Conservation (phyloP, 35 echinoderm and acorn worm genomes). For the Lytechinus variegatus region DNA sequence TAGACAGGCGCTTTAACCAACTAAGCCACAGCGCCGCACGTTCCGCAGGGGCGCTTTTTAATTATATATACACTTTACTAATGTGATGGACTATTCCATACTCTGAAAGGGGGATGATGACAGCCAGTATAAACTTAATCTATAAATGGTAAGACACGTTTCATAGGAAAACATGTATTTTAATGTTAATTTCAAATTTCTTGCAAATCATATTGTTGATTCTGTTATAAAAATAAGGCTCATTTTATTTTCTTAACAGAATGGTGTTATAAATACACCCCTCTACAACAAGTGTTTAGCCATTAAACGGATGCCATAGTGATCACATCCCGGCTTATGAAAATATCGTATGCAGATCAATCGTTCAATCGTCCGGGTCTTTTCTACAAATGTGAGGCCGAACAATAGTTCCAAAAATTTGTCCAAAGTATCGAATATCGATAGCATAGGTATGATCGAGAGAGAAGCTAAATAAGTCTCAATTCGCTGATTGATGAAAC, state of each 20-base stretch:
- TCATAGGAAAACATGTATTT: not conserved
- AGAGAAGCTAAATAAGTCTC: no score
- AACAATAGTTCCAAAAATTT: not conserved
- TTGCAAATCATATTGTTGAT: not conserved
- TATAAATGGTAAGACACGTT: not conserved
- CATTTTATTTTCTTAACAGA: not conserved
- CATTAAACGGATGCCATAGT: not conserved
- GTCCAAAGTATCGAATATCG: not conserved
- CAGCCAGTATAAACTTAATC: not conserved
- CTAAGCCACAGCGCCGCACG: constrained; percentile 85
- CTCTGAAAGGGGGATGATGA: not conserved
- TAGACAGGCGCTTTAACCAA: constrained; percentile 91
- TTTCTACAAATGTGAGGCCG: not conserved
- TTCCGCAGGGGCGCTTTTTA: not conserved
- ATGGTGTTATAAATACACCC: not conserved
- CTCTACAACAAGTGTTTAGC: not conserved
- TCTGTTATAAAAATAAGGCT: not conserved
- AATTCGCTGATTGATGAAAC: no score
- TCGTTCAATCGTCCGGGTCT: not conserved
- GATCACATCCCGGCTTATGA: not conserved
- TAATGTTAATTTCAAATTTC: not conserved
- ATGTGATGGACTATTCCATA: not conserved
- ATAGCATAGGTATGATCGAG: no score
- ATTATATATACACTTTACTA: not conserved
- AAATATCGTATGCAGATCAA: not conserved